These are phyloP conservation scores for Tenrec ecaudatus DNA, from an alignment of 2,113 vertebrate species.

Conservation along the genomic window DNA sequence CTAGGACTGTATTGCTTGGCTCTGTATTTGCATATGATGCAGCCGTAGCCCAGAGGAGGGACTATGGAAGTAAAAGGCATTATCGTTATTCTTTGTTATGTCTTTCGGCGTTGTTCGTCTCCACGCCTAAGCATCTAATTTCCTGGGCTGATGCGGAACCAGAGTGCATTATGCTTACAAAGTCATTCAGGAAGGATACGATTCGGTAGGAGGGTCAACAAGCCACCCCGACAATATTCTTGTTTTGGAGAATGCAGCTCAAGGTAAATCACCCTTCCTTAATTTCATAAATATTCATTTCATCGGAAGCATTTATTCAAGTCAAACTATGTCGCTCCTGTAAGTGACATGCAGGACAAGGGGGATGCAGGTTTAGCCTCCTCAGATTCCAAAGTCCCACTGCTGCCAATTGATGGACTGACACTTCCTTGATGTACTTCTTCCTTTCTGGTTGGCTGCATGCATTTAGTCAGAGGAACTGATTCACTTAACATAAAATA, in stretches of 20 bases:
- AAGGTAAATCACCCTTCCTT: neutral
- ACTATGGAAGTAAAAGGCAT: neutral
- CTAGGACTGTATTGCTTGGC: neutral
- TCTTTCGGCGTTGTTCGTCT: conserved; percentile 25
- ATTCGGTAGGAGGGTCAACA: neutral
- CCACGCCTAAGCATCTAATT: neutral
- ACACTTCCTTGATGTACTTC: neutral
- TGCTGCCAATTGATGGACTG: neutral
- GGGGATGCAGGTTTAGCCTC: neutral
- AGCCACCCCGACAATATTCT: neutral
- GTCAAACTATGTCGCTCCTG: conserved; percentile 1
- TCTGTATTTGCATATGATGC: neutral
- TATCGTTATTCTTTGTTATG: conserved; percentile 52
- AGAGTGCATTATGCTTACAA: neutral
- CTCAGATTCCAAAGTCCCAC: neutral
- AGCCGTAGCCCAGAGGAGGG: neutral
- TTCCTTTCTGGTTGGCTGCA: neutral
- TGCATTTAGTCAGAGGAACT: conserved; percentile 52
- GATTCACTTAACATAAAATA: conserved; percentile 84
- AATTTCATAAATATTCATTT: conserved; percentile 50
- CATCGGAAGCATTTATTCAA: conserved; percentile 20
- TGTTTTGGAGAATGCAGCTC: neutral
- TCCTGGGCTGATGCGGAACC: conserved; percentile 1
- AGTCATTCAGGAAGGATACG: neutral
- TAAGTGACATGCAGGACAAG: conserved; percentile 2